Conservation (phyloP, 1,140 invertebrate species). For the Drosophila nikananu region DNA sequence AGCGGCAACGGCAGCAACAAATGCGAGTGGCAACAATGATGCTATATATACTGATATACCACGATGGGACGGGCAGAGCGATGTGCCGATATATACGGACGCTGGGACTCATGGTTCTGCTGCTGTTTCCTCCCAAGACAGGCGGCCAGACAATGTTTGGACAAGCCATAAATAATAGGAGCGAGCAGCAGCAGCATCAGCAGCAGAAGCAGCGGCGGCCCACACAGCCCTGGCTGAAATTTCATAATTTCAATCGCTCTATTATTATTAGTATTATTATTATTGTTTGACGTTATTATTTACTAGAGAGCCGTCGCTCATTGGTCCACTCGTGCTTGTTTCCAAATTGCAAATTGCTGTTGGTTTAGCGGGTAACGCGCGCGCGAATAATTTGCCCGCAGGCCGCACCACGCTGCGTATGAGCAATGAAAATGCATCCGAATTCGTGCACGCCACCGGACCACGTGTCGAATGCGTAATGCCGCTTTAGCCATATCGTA, state of each 20-base stretch:
- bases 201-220: constrained; percentile 1
- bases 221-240: constrained; percentile 54
- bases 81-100: constrained; percentile 65
- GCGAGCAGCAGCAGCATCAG: constrained; percentile 21
- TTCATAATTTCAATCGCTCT: constrained; percentile 64
- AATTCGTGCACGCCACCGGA: constrained; percentile 13
- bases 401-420: constrained; percentile 65
- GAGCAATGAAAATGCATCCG: constrained; percentile 58
- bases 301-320: constrained; percentile 36
- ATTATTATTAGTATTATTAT: constrained; percentile 37
- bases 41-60: constrained; percentile 53
- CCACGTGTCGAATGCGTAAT: constrained; percentile 70
- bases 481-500: constrained; percentile 23
- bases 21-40: constrained; percentile 61
- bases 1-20: constrained; percentile 48
- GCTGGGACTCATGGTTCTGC: constrained; percentile 52
- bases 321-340: constrained; percentile 35
- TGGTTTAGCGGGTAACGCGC: constrained; percentile 58
- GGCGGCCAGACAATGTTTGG: constrained; percentile 65
- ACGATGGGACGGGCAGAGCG: constrained; percentile 61
- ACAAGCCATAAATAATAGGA: constrained; percentile 60
- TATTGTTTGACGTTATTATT: constrained; percentile 31
- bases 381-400: constrained; percentile 33
- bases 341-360: constrained; percentile 59
- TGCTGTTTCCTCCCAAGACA: constrained; percentile 33